These are phyloP conservation scores for Leiothrix lutea DNA, from an alignment of 2,113 vertebrate genomes.

Conservation along the genomic window DNA sequence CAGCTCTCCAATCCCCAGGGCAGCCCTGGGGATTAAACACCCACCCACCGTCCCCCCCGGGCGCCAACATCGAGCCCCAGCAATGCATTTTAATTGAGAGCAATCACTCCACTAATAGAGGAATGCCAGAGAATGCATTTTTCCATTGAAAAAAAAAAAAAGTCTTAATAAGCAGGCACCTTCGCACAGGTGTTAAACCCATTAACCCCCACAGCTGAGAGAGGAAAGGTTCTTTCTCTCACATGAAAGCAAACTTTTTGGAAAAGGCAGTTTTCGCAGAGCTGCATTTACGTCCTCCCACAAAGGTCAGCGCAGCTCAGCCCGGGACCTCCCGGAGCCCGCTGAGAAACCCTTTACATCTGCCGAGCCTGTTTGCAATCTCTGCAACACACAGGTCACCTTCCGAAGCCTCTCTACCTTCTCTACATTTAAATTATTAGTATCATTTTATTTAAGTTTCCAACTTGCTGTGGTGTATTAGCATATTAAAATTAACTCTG, in stretches of 20 bases:
- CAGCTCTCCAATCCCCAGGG: neutral
- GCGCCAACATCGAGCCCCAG: neutral
- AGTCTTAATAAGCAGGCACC: neutral
- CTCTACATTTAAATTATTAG: constrained; percentile 72
- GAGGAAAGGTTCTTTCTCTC: neutral
- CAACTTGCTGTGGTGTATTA: constrained; percentile 73
- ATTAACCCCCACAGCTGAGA: neutral
- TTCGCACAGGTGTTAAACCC: neutral
- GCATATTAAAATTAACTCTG: constrained; percentile 80
- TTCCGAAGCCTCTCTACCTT: constrained; percentile 61
- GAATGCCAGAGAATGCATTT: neutral
- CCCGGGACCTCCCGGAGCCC: constrained; percentile 5
- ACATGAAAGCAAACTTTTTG: neutral
- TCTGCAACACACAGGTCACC: constrained; percentile 69
- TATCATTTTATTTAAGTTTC: constrained; percentile 71
- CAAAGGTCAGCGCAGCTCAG: constrained; percentile 50
- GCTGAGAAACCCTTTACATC: constrained; percentile 37
- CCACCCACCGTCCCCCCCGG: neutral
- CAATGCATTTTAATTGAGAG: neutral
- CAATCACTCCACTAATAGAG: neutral
- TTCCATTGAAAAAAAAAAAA: neutral
- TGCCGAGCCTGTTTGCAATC: constrained; percentile 16
- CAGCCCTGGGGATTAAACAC: neutral
- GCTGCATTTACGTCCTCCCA: neutral
- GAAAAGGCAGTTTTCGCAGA: neutral